Percentiles rank a stretch among this genome's conserved stretches.
These are phyloP conservation scores for Sminthurides bifidus DNA, from an alignment of 1,140 invertebrate genomes.

Conservation along the genomic window DNA sequence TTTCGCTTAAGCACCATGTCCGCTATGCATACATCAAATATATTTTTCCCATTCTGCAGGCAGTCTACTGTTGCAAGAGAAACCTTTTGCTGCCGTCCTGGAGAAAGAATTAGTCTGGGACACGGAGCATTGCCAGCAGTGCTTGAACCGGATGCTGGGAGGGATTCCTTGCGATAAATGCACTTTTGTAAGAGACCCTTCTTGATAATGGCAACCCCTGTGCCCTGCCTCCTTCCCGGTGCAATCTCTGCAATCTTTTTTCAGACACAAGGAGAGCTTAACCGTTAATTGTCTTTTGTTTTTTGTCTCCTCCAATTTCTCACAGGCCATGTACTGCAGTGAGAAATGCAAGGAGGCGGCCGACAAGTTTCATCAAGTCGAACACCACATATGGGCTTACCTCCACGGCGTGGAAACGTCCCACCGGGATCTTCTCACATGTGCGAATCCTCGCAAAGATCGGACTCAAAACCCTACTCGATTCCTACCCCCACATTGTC, in stretches of 20 bases:
- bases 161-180: constrained; percentile 20
- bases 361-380: constrained; percentile 2
- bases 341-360: constrained; percentile 7
- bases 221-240: background rate
- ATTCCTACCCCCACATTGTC: background rate
- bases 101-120: constrained; percentile 13
- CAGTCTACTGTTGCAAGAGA: constrained; percentile 13
- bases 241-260: background rate
- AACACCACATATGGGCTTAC: constrained; percentile 6
- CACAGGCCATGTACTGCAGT: constrained; percentile 15
- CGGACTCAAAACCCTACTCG: background rate
- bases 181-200: constrained; percentile 29
- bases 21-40: background rate
- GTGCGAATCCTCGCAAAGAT: constrained; percentile 2
- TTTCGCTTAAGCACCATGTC: no score
- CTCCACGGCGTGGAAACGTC: background rate
- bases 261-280: no score
- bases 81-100: constrained; percentile 16
- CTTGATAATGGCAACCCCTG: background rate
- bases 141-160: background rate
- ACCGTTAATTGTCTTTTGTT: no score
- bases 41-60: constrained; percentile 4
- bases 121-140: constrained; percentile 18
- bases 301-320: no score
- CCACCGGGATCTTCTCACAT: background rate